Percentiles rank a stretch among this genome's conserved stretches.
Evolutionary conservation across 2,113 vertebrate genomes (phyloP).

Genomic region (Ammodytes marinus): DNA sequence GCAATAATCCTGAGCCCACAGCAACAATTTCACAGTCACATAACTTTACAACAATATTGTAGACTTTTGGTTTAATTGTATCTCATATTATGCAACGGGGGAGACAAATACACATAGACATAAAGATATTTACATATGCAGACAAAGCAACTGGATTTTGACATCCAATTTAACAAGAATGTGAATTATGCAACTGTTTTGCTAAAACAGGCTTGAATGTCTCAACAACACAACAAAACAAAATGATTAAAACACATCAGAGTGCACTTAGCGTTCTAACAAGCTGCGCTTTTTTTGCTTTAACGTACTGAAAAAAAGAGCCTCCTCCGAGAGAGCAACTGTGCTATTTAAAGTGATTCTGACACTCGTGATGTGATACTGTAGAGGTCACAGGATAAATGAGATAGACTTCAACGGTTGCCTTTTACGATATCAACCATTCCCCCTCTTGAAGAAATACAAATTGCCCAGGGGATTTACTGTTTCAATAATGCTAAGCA

Average conservation of each 20-base stretch:
- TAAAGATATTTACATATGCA: slow-evolving; percentile 58
- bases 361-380: slow-evolving; percentile 47
- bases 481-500: slow-evolving; percentile 70
- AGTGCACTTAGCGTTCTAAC: slow-evolving; percentile 2
- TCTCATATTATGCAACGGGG: slow-evolving; percentile 60
- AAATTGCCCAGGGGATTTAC: slow-evolving; percentile 64
- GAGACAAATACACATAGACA: slow-evolving; percentile 59
- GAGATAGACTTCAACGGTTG: slow-evolving; percentile 43
- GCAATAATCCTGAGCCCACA: slow-evolving; percentile 71
- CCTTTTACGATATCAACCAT: slow-evolving; percentile 54
- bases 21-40: slow-evolving; percentile 71
- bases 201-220: neutral
- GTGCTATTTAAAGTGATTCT: slow-evolving; percentile 33
- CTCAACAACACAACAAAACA: neutral
- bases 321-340: slow-evolving; percentile 1
- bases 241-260: neutral
- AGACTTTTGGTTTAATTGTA: slow-evolving; percentile 72
- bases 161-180: slow-evolving; percentile 44
- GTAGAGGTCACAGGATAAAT: slow-evolving; percentile 71
- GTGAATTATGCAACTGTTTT: slow-evolving; percentile 14
- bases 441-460: slow-evolving; percentile 60
- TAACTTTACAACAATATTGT: slow-evolving; percentile 63
- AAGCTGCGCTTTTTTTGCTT: neutral
- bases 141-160: slow-evolving; percentile 47
- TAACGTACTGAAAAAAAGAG: slow-evolving; percentile 4